Evolutionary conservation across 2,797 vertebrate genomes (phyloP), one percentile per base, ranked within the genome.

Genomic region (Sebastiscus albofasciatus): DNA sequence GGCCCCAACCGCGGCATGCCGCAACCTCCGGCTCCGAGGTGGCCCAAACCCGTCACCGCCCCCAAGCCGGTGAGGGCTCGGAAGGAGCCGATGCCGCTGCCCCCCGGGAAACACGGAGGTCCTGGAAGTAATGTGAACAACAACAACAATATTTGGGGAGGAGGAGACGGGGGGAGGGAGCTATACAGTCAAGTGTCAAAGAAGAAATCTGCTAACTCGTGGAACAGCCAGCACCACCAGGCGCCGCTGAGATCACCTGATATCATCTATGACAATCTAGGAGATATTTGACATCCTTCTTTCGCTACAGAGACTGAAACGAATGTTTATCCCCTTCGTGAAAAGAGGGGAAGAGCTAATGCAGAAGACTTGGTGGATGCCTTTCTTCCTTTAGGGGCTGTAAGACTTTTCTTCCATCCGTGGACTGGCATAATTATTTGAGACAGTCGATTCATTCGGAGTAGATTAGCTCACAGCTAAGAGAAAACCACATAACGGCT

Each of bases 101-200:
- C 72, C 0, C 29, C 81, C 0, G 4, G 81, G 79, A 96, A 95
- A 82, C 80, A 89, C 0, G 88, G 82, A 18, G 83, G 72, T 18
- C 68, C 81, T 0, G 27, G 79, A 3, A 80, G 74, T 20, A 94
- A 96, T 85, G 73, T 93, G 3, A 96, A 95, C 94, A 97, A 96
- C 94, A 97, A 97, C 84, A 94, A 90, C 60, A 94, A 92, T 78
- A 89, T 89, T 64, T 92, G 90, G 84, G 93, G 84, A 24, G 65
- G 59, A 26, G 80, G 84, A 65, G 42, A 33, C 56, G 93, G 39
- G 0, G 87, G 76, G 61, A 74, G 2, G 73, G 96, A 96, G 3
- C 71, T 98, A 12, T 99, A 98, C 86, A 97, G 97, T 92, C 95
- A 87, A 89, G 95, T 98, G 68, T 94, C 94, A 4, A 98, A 96